These are phyloP conservation scores for Isaurus tuberculatus DNA, from an alignment of 92 coral and sea anemone species.

Conservation along the genomic window DNA sequence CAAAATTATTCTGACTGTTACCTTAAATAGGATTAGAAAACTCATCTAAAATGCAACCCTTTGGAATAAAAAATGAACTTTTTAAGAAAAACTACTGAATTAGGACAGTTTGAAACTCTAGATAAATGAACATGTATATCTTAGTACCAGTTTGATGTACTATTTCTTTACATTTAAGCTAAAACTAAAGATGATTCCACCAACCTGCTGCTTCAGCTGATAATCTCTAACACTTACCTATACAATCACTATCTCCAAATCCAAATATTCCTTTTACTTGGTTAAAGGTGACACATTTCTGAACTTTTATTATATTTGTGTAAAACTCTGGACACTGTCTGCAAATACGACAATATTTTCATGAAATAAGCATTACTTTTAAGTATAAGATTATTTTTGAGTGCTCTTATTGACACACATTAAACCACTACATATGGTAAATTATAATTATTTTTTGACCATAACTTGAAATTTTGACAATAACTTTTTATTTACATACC, in stretches of 20 bases:
- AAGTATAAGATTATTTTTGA: background rate
- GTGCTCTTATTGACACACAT: too few relatives aligned
- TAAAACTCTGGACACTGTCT: conserved; percentile 94
- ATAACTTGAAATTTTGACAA: too few relatives aligned
- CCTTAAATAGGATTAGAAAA: background rate
- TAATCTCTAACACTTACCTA: conserved; percentile 72
- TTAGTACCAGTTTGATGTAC: too few relatives aligned
- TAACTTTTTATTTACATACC: too few relatives aligned
- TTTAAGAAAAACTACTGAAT: background rate
- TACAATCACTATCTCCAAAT: conserved; percentile 93
- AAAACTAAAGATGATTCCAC: too few relatives aligned
- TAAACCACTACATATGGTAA: too few relatives aligned
- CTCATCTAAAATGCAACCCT: background rate
- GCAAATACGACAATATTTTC: conserved; percentile 18
- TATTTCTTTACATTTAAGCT: too few relatives aligned
- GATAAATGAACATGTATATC: too few relatives aligned
- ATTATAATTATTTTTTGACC: too few relatives aligned
- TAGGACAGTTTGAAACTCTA: background rate
- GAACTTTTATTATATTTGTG: conserved; percentile 90
- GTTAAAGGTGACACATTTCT: conserved; percentile 94
- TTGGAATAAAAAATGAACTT: background rate
- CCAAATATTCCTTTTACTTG: conserved; percentile 98
- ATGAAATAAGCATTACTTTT: background rate
- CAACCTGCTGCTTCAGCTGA: background rate
- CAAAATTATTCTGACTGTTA: background rate